A percentile compares a stretch with the other conserved stretches of the same genome.
phyloP scores from a whole-genome alignment of 2,797 vertebrate species.

The Arctocebus calabarensis region DNA sequence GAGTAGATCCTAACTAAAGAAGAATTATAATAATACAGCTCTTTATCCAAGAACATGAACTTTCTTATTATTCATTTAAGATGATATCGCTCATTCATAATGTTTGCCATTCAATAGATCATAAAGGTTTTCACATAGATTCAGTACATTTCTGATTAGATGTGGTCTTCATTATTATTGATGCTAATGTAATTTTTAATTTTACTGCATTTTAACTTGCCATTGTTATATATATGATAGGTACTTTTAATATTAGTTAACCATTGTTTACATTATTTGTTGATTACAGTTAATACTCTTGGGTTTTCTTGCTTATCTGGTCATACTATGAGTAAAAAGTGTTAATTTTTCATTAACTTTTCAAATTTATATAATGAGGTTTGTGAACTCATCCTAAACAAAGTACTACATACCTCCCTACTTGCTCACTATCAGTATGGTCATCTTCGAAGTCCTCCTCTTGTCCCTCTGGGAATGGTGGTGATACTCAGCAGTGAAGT shows the following conservation, averaged over 20 bases:
- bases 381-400: too few species aligned
- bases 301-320: conserved; percentile 4
- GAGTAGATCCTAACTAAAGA: conserved; percentile 61
- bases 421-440: too few species aligned
- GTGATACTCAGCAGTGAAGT: too few species aligned
- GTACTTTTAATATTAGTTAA: background rate
- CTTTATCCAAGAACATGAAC: conserved; percentile 25
- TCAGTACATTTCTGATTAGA: background rate
- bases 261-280: background rate
- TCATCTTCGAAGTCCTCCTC: too few species aligned
- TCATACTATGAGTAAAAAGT: background rate
- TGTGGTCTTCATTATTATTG: background rate
- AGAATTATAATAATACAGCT: conserved; percentile 50
- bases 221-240: background rate
- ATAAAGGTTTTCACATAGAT: background rate
- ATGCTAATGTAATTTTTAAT: background rate
- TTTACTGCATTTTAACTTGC: background rate
- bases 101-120: background rate
- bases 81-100: background rate
- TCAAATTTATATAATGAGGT: background rate
- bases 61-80: conserved; percentile 39
- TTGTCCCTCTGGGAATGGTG: too few species aligned
- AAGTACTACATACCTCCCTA: too few species aligned
- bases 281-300: background rate
- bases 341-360: conserved; percentile 5